Base-by-base conservation (phyloP, 2,888 invertebrate genomes). In the Neoaliturus tenellus region DNA sequence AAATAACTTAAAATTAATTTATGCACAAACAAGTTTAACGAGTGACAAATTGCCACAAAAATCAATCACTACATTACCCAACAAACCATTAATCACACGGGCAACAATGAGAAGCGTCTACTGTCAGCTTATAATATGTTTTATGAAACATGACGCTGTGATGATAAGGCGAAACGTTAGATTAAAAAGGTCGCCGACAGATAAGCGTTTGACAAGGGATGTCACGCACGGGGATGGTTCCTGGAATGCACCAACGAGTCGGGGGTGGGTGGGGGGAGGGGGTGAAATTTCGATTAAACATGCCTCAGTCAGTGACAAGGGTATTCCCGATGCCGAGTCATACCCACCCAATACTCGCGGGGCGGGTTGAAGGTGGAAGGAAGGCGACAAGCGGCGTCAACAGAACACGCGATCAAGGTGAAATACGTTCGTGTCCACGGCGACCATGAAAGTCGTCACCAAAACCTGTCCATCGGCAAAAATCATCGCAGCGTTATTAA, bases 201-300 rank as follows among this genome's bases (percentile, higher is more conserved):
- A 62, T 14, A 62, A 31, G 62, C 28, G 62, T 31, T 58, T 62
- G 62, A 62, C 25, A 62, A 28, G 62, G 12, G 44, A 44, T 44
- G 44, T 44, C 44, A 44, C 44, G 44, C 4, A 44, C 44, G 44
- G 44, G 44, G 44, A 10, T n/a, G 55, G 55, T 62, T 62, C 62
- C 31, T 28, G 14, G 25, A 31, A 62, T 3, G 23, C 3, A 8
- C 5, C 5, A 5, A 23, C 10, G 20, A 17, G 10, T 5, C 23
- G 58, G 62, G 62, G 8, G 28, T 62, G 14, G 62, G 55, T 55
- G 55, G 25, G 51, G 51, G 20, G 17, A 31, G 62, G 62, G 62
- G 28, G 28, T 62, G 31, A 62, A 51, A 62, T 62, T 62, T 62
- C 62, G 62, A 62, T 62, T 62, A 28, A 62, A 62, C 62, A 62